These are phyloP conservation scores for Rhadinocentrus ornatus DNA, from an alignment of 2,797 vertebrate species.

Conservation along the genomic window DNA sequence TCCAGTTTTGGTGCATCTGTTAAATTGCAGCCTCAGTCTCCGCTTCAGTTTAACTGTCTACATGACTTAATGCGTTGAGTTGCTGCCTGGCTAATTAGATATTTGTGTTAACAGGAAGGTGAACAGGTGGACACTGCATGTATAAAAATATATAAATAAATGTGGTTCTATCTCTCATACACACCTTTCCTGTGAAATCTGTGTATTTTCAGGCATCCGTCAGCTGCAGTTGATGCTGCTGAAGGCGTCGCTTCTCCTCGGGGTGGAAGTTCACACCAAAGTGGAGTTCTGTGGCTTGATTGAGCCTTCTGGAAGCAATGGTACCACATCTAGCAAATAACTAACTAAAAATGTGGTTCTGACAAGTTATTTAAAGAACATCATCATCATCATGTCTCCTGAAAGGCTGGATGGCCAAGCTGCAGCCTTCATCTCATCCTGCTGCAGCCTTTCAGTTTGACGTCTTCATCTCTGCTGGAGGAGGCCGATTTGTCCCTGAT, in stretches of 20 bases:
- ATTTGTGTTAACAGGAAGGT: neutral
- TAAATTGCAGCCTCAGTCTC: too few species aligned
- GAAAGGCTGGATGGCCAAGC: slow-evolving; percentile 86
- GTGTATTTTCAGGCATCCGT: slow-evolving; percentile 87
- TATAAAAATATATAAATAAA: neutral
- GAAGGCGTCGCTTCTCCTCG: slow-evolving; percentile 91
- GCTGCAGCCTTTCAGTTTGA: slow-evolving; percentile 87
- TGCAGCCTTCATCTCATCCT: slow-evolving; percentile 83
- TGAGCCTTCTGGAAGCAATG: slow-evolving; percentile 73
- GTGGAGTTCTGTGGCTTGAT: slow-evolving; percentile 85
- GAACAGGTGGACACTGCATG: too few species aligned
- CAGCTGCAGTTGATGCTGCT: slow-evolving; percentile 93
- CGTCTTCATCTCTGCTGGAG: slow-evolving; percentile 92
- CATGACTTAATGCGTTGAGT: too few species aligned
- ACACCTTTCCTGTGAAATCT: neutral
- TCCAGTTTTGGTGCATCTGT: too few species aligned
- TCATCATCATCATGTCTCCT: slow-evolving; percentile 18
- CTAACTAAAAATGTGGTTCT: neutral
- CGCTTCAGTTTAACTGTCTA: too few species aligned
- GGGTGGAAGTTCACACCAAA: slow-evolving; percentile 91
- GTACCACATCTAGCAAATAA: slow-evolving; percentile 39
- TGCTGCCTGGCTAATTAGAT: neutral
- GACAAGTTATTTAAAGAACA: neutral
- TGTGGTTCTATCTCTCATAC: neutral
- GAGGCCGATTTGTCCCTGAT: slow-evolving; percentile 90